Evolutionary conservation across 2,797 vertebrate genomes (phyloP), one percentile per base, ranked within the genome.

Genomic region (Sebastes hubbsi): DNA sequence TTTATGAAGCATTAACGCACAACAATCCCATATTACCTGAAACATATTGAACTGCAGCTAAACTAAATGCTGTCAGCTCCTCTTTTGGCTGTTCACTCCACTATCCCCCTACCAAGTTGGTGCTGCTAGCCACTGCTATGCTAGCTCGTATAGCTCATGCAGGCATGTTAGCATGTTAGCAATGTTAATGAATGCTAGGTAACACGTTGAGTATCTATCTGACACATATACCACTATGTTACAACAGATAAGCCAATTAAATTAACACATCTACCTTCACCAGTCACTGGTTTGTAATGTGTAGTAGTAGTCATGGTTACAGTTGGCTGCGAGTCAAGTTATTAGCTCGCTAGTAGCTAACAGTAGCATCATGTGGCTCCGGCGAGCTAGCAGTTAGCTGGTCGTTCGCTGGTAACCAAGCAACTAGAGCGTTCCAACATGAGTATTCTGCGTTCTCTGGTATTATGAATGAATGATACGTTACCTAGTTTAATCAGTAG

Each of bases 91-190:
- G 2, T 54, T 34, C 42, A 68, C 65, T 62, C 62, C 64, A 18
- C 6, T 24, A 3, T 25, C 36, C 55, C 30, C 16, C 27, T 49
- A 9, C 22, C 13, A 27, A 72, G 18, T 65, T 52, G 2, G 13
- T n/a, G 62, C 16, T 24, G 62, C 22, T 52, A 82, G 69, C 42
- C 16, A 4, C 1, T 14, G 34, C 67, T 82, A 42, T 5, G 30
- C 67, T 83, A 42, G 13, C 27, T 55, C 30, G 36, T 49, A 42
- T 16, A 42, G 42, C 61, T 79, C 56, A 27, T 58, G 20, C 4
- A 5, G 88, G 87, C 87, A 24, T 27, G 62, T 54, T 92, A 89
- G 87, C 86, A 24, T 27, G 59, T 54, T 92, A 89, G 87, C 87
- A 24, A 52, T 68, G 89, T 87, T 88, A 90, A 80, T n/a, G 3